A percentile compares a stretch with the other conserved stretches of the same genome.
Conservation (phyloP, 2,113 vertebrate species). For the Labrus mixtus region DNA sequence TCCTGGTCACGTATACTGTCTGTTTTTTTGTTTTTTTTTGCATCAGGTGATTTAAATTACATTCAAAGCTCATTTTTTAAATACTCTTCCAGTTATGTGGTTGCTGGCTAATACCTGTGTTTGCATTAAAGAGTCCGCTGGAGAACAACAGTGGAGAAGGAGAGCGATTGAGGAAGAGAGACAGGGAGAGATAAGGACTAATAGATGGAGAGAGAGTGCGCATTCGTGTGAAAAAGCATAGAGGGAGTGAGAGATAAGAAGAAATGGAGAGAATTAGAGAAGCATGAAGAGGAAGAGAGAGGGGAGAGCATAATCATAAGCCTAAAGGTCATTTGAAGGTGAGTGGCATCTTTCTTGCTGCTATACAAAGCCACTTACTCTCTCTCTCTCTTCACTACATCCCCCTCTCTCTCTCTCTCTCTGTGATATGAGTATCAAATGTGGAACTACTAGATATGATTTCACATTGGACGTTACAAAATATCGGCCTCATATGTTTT, state of each 20-base stretch:
- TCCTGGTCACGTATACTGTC: slow-evolving; percentile 5
- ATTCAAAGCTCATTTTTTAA: slow-evolving; percentile 8
- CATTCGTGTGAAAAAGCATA: slow-evolving; percentile 20
- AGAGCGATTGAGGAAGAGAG: slow-evolving; percentile 26
- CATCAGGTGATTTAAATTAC: slow-evolving; percentile 40
- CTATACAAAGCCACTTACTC: slow-evolving; percentile 18
- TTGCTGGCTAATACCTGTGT: neutral
- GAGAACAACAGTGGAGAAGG: slow-evolving; percentile 13
- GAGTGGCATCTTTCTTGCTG: slow-evolving; percentile 49
- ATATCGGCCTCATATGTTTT: neutral
- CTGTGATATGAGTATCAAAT: slow-evolving; percentile 1
- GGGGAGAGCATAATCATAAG: slow-evolving; percentile 45
- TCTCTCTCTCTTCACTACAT: slow-evolving; percentile 23
- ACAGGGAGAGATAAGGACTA: slow-evolving; percentile 51
- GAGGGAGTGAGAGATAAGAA: slow-evolving; percentile 44
- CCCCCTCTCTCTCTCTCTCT: slow-evolving; percentile 1
- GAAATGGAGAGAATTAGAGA: slow-evolving; percentile 47
- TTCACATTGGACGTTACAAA: slow-evolving; percentile 1
- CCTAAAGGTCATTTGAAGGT: slow-evolving; percentile 80
- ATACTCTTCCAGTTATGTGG: slow-evolving; percentile 10
- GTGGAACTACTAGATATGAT: neutral
- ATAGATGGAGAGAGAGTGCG: slow-evolving; percentile 34
- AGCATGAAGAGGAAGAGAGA: slow-evolving; percentile 13
- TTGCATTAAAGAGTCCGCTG: slow-evolving; percentile 2
- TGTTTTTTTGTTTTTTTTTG: slow-evolving; percentile 1